Percentiles rank a stretch among this genome's conserved stretches.
These are phyloP conservation scores for Hydrochoerus hydrochaeris DNA, from an alignment of 2,113 vertebrate species.

Conservation along the genomic window DNA sequence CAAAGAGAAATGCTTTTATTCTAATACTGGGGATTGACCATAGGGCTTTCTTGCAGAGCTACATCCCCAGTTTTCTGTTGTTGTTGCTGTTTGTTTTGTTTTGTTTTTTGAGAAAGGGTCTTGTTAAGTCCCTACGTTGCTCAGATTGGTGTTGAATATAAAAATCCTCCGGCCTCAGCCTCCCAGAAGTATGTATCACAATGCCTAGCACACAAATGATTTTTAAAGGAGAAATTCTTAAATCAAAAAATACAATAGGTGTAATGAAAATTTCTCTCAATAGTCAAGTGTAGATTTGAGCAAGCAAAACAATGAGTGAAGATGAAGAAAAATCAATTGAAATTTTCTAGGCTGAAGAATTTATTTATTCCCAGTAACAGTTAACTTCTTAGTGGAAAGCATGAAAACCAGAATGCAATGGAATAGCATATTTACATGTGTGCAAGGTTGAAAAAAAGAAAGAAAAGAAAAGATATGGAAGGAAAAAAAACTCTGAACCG, in stretches of 20 bases:
- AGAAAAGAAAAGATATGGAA: neutral
- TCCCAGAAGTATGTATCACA: neutral
- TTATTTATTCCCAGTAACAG: neutral
- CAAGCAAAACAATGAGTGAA: neutral
- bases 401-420: neutral
- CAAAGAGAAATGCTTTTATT: neutral
- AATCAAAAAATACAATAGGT: neutral
- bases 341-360: neutral
- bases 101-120: neutral
- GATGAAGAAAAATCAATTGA: neutral
- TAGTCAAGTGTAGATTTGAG: neutral
- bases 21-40: neutral
- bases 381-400: neutral
- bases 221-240: neutral
- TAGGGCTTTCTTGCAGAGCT: neutral
- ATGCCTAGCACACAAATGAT: neutral
- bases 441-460: neutral
- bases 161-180: neutral
- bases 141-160: neutral
- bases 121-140: neutral
- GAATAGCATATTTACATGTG: neutral
- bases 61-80: neutral
- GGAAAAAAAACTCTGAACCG: neutral
- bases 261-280: neutral
- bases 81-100: neutral